Evolutionary conservation across 2,888 invertebrate genomes (phyloP).

Genomic region (Mythimna loreyi): DNA sequence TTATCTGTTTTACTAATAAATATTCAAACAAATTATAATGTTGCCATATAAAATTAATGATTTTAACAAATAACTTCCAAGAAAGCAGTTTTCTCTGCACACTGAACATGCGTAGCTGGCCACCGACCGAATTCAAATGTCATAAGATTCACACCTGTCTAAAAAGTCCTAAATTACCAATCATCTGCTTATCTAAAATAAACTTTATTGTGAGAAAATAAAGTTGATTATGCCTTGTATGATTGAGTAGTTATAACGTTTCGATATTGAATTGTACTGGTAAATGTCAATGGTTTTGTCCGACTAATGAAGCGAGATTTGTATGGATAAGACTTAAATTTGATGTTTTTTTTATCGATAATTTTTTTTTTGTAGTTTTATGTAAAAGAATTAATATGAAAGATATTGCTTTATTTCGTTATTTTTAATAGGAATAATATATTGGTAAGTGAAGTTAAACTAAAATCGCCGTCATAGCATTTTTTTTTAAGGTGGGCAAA

Average conservation of each 20-base stretch:
- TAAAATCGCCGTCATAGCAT: too few species aligned
- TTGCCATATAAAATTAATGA: constrained; percentile 63
- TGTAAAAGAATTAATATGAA: background rate
- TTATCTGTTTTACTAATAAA: constrained; percentile 26
- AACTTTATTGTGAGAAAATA: accelerated
- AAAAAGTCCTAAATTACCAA: constrained; percentile 60
- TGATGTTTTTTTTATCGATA: background rate
- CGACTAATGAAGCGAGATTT: constrained; percentile 82
- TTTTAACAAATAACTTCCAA: constrained; percentile 60
- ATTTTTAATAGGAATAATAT: background rate
- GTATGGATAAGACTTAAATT: constrained; percentile 63
- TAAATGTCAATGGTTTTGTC: constrained; percentile 89
- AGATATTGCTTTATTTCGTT: too few species aligned
- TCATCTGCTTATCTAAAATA: constrained; percentile 40
- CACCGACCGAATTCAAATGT: constrained; percentile 79
- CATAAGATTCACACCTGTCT: constrained; percentile 83
- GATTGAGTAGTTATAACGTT: constrained; percentile 62
- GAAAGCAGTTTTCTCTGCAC: constrained; percentile 59
- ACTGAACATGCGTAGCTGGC: constrained; percentile 55
- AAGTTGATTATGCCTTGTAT: constrained; percentile 19
- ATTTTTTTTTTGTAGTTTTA: background rate
- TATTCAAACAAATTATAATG: constrained; percentile 39
- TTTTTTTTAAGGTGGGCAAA: too few species aligned
- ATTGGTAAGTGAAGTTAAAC: too few species aligned
- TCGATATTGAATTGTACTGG: constrained; percentile 65